Evolutionary conservation across 2,797 vertebrate species (phyloP).

Genomic region (Sitta carolinensis): DNA sequence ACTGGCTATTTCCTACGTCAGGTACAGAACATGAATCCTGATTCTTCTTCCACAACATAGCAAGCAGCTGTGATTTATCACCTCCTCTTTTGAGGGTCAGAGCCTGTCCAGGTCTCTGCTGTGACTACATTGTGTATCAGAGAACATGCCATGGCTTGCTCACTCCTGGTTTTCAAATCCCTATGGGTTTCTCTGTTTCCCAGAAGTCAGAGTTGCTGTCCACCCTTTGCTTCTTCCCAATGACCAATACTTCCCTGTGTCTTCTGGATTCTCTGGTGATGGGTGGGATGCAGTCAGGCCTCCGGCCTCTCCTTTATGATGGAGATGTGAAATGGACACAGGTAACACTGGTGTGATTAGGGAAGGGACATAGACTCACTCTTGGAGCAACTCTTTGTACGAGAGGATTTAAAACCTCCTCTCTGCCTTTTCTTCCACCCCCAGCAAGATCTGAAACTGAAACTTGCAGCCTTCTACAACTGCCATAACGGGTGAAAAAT

Average conservation of each 20-base stretch:
- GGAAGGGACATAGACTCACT: neutral
- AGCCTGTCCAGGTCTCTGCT: neutral
- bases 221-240: neutral
- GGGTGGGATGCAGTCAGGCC: neutral
- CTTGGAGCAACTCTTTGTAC: neutral
- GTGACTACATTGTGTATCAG: fast-evolving
- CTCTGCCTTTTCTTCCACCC: neutral
- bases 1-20: fast-evolving
- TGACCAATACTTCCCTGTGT: neutral
- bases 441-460: neutral
- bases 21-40: neutral
- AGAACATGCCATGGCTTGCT: neutral
- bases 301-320: neutral
- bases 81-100: neutral
- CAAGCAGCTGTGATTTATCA: neutral
- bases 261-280: neutral
- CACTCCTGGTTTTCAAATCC: neutral
- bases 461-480: neutral
- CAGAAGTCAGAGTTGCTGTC: neutral
- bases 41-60: neutral
- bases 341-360: neutral
- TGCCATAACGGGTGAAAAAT: neutral
- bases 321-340: neutral
- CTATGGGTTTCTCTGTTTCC: neutral
- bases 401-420: neutral